Conservation (phyloP, 2,797 vertebrate genomes). For the Neosalanx taihuensis region DNA sequence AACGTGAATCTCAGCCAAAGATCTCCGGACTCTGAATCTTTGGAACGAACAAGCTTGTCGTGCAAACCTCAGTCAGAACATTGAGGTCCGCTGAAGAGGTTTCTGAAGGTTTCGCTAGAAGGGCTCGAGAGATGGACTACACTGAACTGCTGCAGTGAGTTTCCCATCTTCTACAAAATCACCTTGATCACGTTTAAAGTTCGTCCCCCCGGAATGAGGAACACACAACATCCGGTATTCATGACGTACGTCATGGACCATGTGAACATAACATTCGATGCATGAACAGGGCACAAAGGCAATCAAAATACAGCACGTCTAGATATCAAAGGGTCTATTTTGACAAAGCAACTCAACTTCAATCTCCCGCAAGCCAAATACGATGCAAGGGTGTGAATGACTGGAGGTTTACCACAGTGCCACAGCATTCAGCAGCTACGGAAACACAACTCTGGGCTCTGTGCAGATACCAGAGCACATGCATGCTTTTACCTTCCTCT, state of each 20-base stretch:
- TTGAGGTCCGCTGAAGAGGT: conserved; percentile 31
- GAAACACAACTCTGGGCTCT: not conserved
- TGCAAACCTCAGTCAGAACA: conserved; percentile 44
- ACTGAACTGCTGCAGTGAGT: not conserved
- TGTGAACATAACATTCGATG: not conserved
- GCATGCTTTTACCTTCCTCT: conserved; percentile 48
- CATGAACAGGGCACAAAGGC: too few relatives aligned
- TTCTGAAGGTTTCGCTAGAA: too few relatives aligned
- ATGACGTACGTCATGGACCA: not conserved
- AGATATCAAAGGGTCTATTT: not conserved
- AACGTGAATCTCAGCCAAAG: not conserved
- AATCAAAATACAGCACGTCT: not conserved
- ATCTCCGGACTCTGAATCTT: not conserved
- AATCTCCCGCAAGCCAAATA: not conserved
- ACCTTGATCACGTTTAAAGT: not conserved
- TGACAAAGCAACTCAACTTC: too few relatives aligned
- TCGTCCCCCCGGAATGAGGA: too few relatives aligned
- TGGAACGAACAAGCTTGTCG: conserved; percentile 6
- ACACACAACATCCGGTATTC: not conserved
- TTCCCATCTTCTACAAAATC: not conserved
- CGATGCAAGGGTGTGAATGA: not conserved
- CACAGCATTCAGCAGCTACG: not conserved
- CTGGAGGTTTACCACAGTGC: not conserved
- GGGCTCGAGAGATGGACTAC: not conserved
- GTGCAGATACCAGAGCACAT: not conserved